Evolutionary conservation across 2,113 vertebrate genomes (phyloP).

Genomic region (Xiphophorus maculatus): DNA sequence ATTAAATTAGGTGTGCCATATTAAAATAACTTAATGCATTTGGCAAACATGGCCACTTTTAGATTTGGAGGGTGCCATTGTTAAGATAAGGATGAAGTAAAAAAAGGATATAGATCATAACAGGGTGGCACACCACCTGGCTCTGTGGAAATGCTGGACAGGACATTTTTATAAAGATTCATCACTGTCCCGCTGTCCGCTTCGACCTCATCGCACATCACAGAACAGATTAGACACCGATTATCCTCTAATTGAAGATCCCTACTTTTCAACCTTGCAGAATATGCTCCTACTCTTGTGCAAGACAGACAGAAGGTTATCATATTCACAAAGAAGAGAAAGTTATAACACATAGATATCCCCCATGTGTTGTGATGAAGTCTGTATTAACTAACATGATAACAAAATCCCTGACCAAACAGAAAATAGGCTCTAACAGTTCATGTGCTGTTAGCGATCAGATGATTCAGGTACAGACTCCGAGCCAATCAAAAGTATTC

Average conservation of each 20-base stretch:
- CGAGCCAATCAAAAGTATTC: not conserved
- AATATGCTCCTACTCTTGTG: conserved; percentile 54
- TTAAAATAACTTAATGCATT: conserved; percentile 12
- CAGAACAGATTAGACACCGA: conserved; percentile 76
- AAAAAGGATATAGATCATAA: conserved; percentile 34
- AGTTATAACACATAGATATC: conserved; percentile 16
- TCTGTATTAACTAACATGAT: conserved; percentile 24
- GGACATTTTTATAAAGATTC: conserved; percentile 75
- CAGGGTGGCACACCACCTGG: conserved; percentile 53
- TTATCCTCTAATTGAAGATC: conserved; percentile 79
- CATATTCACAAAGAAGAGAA: conserved; percentile 15
- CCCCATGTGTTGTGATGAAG: conserved; percentile 17
- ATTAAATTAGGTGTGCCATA: conserved; percentile 16
- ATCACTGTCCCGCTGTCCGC: conserved; percentile 77
- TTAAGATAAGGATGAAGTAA: conserved; percentile 6
- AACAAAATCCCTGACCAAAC: conserved; percentile 15
- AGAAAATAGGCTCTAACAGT: not conserved
- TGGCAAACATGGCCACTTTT: conserved; percentile 6
- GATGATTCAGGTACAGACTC: not conserved
- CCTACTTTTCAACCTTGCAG: conserved; percentile 74
- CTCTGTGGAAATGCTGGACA: conserved; percentile 63
- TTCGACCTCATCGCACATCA: conserved; percentile 79
- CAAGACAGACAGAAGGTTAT: conserved; percentile 52
- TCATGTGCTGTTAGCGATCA: not conserved
- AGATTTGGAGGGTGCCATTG: not conserved